Conservation (phyloP, 2,797 vertebrate genomes). For the Coregonus suidteri region DNA sequence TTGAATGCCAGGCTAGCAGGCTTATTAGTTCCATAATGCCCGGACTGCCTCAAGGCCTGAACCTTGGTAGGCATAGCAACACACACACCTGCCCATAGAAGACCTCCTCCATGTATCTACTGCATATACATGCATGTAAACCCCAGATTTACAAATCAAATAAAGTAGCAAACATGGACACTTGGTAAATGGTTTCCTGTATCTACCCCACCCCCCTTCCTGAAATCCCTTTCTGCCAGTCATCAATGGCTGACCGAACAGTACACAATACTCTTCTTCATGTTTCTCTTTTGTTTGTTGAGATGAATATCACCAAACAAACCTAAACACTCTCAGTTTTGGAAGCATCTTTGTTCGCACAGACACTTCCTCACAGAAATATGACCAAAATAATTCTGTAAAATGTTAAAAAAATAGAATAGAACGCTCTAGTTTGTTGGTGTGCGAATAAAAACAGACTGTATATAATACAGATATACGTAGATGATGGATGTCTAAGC, state of each 20-base stretch:
- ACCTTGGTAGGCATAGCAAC: background rate
- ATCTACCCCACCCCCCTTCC: conserved; percentile 51
- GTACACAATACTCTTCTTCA: conserved; percentile 43
- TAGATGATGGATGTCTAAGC: conserved; percentile 76
- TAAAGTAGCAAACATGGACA: conserved; percentile 67
- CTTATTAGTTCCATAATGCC: background rate
- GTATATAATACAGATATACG: conserved; percentile 64
- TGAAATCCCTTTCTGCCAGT: conserved; percentile 20
- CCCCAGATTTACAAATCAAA: conserved; percentile 15
- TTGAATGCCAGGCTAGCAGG: background rate
- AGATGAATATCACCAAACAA: conserved; percentile 64
- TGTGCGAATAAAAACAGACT: conserved; percentile 81
- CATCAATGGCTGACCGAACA: conserved; percentile 10
- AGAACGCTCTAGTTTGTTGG: conserved; percentile 78
- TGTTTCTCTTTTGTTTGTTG: conserved; percentile 51
- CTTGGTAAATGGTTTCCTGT: conserved; percentile 73
- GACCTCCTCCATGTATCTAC: conserved; percentile 57
- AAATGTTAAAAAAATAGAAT: conserved; percentile 81
- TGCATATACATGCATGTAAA: conserved; percentile 65
- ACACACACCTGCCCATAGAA: conserved; percentile 65
- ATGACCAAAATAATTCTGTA: conserved; percentile 79
- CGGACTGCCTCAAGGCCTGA: background rate
- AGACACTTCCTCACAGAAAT: conserved; percentile 74
- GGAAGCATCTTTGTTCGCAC: too few species aligned
- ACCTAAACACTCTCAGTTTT: conserved; percentile 46